These are phyloP conservation scores for Ormyrus labotus DNA, from an alignment of 2,888 invertebrate genomes.

Conservation along the genomic window DNA sequence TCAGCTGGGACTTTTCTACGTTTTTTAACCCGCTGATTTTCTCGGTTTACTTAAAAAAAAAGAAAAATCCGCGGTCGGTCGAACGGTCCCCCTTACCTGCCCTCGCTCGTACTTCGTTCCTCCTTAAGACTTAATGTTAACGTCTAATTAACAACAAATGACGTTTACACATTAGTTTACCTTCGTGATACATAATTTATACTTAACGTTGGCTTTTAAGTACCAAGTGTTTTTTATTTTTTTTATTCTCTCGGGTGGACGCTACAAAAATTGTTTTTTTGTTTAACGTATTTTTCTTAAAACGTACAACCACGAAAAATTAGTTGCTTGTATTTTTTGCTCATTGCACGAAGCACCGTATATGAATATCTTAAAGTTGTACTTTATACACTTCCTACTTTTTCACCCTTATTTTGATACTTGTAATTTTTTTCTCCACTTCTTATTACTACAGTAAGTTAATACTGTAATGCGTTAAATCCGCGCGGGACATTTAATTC, in stretches of 20 bases:
- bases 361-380: conserved; percentile 39
- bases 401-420: conserved; percentile 39
- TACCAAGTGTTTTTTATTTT: background rate
- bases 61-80: conserved; percentile 4
- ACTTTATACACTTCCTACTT: conserved; percentile 47
- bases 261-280: conserved; percentile 44
- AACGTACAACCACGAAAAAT: conserved; percentile 18
- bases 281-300: conserved; percentile 29
- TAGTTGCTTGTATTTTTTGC: conserved; percentile 13
- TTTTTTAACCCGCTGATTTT: conserved; percentile 31
- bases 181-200: conserved; percentile 1
- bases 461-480: conserved; percentile 40
- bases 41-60: conserved; percentile 45
- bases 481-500: conserved; percentile 48
- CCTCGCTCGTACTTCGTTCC: background rate
- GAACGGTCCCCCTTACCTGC: background rate
- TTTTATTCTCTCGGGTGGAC: conserved; percentile 18
- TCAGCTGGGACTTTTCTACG: background rate
- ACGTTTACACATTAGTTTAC: conserved; percentile 6
- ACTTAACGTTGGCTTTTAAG: conserved; percentile 17
- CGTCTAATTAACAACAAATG: conserved; percentile 44
- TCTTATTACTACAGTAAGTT: conserved; percentile 39
- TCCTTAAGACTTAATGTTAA: conserved; percentile 19
- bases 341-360: conserved; percentile 41
- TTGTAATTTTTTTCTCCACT: conserved; percentile 22